Conservation (phyloP, 2,888 invertebrate genomes). For the Torymus auratus region DNA sequence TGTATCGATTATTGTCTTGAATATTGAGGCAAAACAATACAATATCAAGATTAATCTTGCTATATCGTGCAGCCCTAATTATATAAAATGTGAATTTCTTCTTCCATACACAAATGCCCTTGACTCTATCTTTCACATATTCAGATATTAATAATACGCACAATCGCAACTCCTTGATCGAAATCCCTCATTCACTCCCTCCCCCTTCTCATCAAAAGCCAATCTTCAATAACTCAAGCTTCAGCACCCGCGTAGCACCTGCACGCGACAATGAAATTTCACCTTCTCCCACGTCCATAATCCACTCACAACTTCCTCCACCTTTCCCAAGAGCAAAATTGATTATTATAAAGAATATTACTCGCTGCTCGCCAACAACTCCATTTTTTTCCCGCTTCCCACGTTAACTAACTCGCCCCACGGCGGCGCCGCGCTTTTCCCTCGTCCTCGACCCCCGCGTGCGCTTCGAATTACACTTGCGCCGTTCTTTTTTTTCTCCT, state of each 20-base stretch:
- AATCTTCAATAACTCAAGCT: slow-evolving; percentile 29
- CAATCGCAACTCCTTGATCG: too few relatives aligned
- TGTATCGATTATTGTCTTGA: too few relatives aligned
- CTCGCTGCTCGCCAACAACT: not conserved
- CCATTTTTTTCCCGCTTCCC: slow-evolving; percentile 22
- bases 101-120: too few relatives aligned
- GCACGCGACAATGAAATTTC: slow-evolving; percentile 4
- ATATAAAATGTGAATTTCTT: too few relatives aligned
- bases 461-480: slow-evolving; percentile 1
- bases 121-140: too few relatives aligned
- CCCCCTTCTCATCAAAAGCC: not conserved
- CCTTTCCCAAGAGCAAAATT: slow-evolving; percentile 34
- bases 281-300: slow-evolving; percentile 26
- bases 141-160: too few relatives aligned
- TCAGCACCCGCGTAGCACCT: slow-evolving; percentile 13
- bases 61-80: too few relatives aligned
- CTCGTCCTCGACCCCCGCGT: not conserved
- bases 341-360: slow-evolving; percentile 35
- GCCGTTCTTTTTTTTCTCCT: not conserved
- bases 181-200: too few relatives aligned
- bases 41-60: too few relatives aligned
- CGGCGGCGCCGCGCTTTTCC: too few relatives aligned
- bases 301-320: not conserved
- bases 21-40: too few relatives aligned
- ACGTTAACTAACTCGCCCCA: slow-evolving; percentile 23